Conservation (phyloP, 2,888 invertebrate species). For the Cephonodes hylas region DNA sequence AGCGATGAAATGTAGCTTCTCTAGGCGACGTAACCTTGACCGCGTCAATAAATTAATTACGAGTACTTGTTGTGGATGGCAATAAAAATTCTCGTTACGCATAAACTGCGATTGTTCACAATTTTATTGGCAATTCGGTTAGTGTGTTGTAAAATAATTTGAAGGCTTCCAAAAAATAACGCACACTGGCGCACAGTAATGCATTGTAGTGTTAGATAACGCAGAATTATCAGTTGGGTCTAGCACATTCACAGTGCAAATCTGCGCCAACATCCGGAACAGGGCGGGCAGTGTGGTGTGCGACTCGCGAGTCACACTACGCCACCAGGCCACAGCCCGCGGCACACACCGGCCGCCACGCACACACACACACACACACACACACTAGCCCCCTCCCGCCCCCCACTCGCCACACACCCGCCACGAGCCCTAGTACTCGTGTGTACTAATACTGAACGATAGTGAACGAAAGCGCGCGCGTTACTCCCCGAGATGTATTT, state of each 20-base stretch:
- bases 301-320: neutral
- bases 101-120: conserved; percentile 65
- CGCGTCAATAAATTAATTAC: conserved; percentile 62
- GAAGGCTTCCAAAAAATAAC: conserved; percentile 51
- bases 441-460: conserved; percentile 52
- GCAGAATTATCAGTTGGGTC: conserved; percentile 70
- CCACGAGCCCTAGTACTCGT: conserved; percentile 27
- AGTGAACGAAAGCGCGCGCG: conserved; percentile 70
- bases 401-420: conserved; percentile 27
- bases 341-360: conserved; percentile 54
- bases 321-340: conserved; percentile 53
- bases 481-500: conserved; percentile 58
- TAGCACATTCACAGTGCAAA: conserved; percentile 73
- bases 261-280: conserved; percentile 77
- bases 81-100: conserved; percentile 58
- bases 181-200: conserved; percentile 47
- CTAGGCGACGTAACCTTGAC: conserved; percentile 50
- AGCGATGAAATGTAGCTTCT: conserved; percentile 31
- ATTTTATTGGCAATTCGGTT: conserved; percentile 69
- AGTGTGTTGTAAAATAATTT: conserved; percentile 69
- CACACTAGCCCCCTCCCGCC: conserved; percentile 44
- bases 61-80: conserved; percentile 45
- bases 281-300: conserved; percentile 52
- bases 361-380: conserved; percentile 50
- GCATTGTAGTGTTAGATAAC: conserved; percentile 59